Conservation (phyloP, 2,113 vertebrate genomes). For the Callipepla squamata region DNA sequence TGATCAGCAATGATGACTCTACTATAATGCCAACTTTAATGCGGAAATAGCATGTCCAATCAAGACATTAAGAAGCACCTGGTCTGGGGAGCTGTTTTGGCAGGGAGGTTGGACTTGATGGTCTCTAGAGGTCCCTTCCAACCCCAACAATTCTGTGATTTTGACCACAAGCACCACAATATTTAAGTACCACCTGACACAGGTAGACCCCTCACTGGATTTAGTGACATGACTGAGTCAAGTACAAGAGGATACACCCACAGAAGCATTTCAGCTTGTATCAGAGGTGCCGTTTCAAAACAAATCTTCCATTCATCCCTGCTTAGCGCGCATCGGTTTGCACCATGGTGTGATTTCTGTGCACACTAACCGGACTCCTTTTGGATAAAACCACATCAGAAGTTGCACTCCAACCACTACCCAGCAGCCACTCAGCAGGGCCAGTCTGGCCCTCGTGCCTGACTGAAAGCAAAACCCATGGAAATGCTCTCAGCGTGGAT, state of each 20-base stretch:
- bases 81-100: too few species aligned
- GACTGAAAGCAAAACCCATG: not conserved
- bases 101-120: too few species aligned
- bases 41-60: not conserved
- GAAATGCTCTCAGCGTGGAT: not conserved
- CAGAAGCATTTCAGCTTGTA: not conserved
- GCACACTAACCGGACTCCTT: not conserved
- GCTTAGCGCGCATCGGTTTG: not conserved
- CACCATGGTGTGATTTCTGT: not conserved
- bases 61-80: not conserved
- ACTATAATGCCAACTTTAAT: not conserved
- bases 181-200: not conserved
- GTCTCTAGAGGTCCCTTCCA: too few species aligned
- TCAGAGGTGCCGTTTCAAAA: not conserved
- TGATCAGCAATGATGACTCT: not conserved
- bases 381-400: conserved; percentile 1
- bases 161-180: not conserved
- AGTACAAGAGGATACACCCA: not conserved
- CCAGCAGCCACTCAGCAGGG: rapidly evolving
- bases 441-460: not conserved
- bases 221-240: not conserved
- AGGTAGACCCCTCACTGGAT: not conserved
- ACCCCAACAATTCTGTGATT: not conserved
- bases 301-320: not conserved
- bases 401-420: not conserved